Percentiles rank a stretch among this genome's conserved stretches.
These are phyloP conservation scores for Drosophila gaucha DNA, from an alignment of 2,888 invertebrate species.

Conservation along the genomic window DNA sequence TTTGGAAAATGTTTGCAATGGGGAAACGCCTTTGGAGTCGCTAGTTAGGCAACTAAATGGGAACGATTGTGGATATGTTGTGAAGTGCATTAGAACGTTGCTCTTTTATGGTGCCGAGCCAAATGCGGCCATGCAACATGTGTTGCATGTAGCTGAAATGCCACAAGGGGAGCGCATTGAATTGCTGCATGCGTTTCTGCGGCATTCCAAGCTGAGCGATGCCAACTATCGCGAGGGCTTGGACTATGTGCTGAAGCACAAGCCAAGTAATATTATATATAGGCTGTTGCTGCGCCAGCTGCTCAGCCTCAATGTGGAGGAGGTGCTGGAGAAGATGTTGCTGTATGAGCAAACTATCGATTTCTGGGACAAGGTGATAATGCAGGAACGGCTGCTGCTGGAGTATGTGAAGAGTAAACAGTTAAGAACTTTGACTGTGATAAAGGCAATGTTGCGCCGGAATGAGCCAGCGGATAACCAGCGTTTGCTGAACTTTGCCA, in stretches of 20 bases:
- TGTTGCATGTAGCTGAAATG: conserved; percentile 73
- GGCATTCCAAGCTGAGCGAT: conserved; percentile 52
- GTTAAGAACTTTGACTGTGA: too few relatives aligned
- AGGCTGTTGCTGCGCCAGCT: conserved; percentile 64
- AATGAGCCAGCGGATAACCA: neutral
- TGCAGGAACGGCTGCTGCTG: neutral
- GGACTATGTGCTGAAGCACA: neutral
- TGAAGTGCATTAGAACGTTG: conserved; percentile 67
- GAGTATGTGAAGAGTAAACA: neutral
- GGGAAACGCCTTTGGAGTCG: conserved; percentile 75
- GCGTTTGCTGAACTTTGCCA: neutral
- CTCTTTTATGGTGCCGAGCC: conserved; percentile 75
- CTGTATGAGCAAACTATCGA: neutral
- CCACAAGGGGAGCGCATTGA: conserved; percentile 47
- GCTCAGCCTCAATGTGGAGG: conserved; percentile 51
- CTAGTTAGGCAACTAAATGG: conserved; percentile 69
- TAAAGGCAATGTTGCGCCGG: too few relatives aligned
- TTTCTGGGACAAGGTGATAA: neutral
- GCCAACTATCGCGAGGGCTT: conserved; percentile 75
- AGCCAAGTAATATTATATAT: neutral
- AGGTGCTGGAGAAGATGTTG: conserved; percentile 37
- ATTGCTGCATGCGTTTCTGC: conserved; percentile 66
- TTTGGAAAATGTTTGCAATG: conserved; percentile 63
- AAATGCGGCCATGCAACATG: conserved; percentile 76
- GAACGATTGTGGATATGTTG: conserved; percentile 59